Base-by-base conservation (phyloP, 2,888 invertebrate genomes). In the Dynastes grantii region DNA sequence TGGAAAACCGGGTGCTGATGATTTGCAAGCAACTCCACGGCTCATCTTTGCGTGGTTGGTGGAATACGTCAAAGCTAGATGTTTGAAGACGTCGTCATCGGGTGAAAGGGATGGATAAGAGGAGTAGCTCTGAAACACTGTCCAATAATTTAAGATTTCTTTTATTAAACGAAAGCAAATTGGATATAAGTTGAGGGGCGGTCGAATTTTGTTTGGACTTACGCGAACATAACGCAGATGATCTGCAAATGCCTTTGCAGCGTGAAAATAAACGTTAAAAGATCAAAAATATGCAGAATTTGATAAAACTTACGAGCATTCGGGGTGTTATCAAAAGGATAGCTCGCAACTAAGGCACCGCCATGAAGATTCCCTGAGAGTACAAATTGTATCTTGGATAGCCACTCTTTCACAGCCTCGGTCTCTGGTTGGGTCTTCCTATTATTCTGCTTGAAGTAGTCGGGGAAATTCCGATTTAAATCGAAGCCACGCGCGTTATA, bases 241-340 rank as follows among this genome's bases (percentile, higher is more conserved):
- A 94, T 88, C 93, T 91, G 90, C 94, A 94, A 87, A 94, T 92
- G 91, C 94, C 94, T 94, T 53, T 5, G 55, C 22, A 58, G 55
- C 55, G 16, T 58, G 22, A 58, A 58, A 16, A 58, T 58, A 22
- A 58, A 58, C 1, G 6, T 16, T 8, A 8, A 45, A 45, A 45
- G 2, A 45, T 3, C 6, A 11, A 9, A 45, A 45, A 45, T 11
- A 8, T 5, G 9, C 1, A 45, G 1, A 58, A 1, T 58, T 22
- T 27, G 5, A 29, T 11, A 32, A 63, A 27, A 91, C 94, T 95
- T 94, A 97, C 97, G 95, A 89, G 96, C 94, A 90, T 95, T 97
- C 27, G 97, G 96, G 3, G 97, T 97, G 88, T 97, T 98, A 89
- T 99, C 98, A 88, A 96, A 99, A 0, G 99, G 98, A 89, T 98